Conservation (phyloP, 1,140 invertebrate species). For the Anastrepha obliqua region DNA sequence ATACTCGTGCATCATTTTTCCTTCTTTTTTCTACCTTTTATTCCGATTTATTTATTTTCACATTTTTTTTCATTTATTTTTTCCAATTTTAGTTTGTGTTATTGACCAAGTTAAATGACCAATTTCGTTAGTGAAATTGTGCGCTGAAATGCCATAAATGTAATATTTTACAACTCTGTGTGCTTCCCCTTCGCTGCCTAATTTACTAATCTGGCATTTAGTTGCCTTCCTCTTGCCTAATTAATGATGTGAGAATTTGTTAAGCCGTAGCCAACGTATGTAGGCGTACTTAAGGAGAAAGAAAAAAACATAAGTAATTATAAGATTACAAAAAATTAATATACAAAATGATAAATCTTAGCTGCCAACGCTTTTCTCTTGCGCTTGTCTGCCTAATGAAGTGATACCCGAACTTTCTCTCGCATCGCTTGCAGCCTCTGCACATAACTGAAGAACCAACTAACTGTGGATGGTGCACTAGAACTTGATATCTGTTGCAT, state of each 20-base stretch:
- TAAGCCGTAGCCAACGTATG: neutral
- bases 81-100: neutral
- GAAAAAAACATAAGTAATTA: neutral
- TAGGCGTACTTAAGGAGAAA: neutral
- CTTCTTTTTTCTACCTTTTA: neutral
- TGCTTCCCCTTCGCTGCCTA: neutral
- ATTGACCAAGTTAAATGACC: conserved; percentile 27
- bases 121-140: conserved; percentile 6
- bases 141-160: conserved; percentile 22
- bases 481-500: too few species aligned
- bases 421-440: too few species aligned
- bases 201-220: neutral
- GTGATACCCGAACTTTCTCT: too few species aligned
- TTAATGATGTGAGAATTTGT: conserved; percentile 51
- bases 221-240: neutral
- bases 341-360: too few species aligned
- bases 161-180: neutral
- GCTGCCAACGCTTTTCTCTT: too few species aligned
- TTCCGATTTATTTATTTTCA: neutral
- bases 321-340: neutral
- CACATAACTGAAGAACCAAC: too few species aligned
- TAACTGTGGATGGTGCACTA: too few species aligned
- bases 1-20: neutral
- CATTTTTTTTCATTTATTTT: neutral
- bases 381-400: too few species aligned